Base-by-base conservation (phyloP, 2,888 invertebrate species). In the Salticus scenicus region DNA sequence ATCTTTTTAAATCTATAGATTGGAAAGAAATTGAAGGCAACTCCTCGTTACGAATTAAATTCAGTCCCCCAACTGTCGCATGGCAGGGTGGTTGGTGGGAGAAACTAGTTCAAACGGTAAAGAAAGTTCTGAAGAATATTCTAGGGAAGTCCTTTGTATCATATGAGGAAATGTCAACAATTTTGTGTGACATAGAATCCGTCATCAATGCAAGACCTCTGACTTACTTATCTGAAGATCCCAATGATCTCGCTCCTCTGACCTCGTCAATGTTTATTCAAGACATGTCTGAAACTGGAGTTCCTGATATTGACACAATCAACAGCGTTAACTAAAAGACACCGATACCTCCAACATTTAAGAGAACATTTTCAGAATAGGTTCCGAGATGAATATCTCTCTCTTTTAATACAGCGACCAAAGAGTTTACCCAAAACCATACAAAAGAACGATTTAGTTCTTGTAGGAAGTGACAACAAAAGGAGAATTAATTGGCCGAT, bases 191-290 rank as follows among this genome's bases (percentile, higher is more conserved):
- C 78, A 70, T 84, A 0, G 88, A 89, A 33, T 87, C 89, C 0
- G 87, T 89, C 0, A 71, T 91, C 7, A 91, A 91, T 88, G 88
- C 90, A 0, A 87, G 91, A 79, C 90, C 91, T n/a, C 82, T 91
- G n/a, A 90, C 90, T n/a, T 90, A 89, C 27, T 63, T 89, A 10
- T 85, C 88, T n/a, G 88, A 89, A 28, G 87, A 89, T 91, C 4
- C 24, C 10, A 33, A 63, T 33, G 74, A 74, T 12, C 30, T 63
- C 1, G 42, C 10, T 0, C 74, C 74, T 37, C 27, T 74, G 14
- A 33, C 63, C 24, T 37, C 74, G 10, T 4, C 74, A 24, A 31
- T 74, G 14, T 74, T 74, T n/a, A 27, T 74, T 2, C 63, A 41
- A 31, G 17, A 12, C 33, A 30, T 37, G 1, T 2, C 12, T 24